These are phyloP conservation scores for Danaus chrysippus DNA, from an alignment of 2,888 invertebrate genomes.

Conservation along the genomic window DNA sequence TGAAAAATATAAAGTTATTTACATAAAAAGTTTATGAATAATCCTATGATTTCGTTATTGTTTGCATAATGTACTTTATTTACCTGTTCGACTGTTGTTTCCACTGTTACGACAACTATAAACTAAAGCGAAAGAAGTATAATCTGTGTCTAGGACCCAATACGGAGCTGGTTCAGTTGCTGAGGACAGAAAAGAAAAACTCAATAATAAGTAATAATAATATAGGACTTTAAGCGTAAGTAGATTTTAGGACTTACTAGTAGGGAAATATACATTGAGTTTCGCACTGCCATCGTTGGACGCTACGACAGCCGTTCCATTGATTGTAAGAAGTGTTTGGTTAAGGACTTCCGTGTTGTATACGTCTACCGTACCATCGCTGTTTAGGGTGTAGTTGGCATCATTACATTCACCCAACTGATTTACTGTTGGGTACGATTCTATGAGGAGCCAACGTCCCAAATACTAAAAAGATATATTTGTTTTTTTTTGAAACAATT, in stretches of 20 bases:
- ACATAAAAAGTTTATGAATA: not conserved
- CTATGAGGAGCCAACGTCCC: constrained; percentile 79
- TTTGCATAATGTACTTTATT: constrained; percentile 15
- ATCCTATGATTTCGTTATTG: not conserved
- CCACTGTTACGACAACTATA: constrained; percentile 77
- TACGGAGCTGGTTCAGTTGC: constrained; percentile 36
- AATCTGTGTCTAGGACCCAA: constrained; percentile 73
- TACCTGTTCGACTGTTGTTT: constrained; percentile 43
- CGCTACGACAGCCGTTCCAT: constrained; percentile 65
- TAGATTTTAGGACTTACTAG: constrained; percentile 47
- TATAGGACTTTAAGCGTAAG: not conserved
- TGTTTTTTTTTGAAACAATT: not conserved
- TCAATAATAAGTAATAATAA: not conserved
- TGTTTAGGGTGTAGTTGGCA: constrained; percentile 68
- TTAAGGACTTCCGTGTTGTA: constrained; percentile 55
- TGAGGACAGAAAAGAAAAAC: constrained; percentile 25
- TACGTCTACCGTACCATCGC: constrained; percentile 40
- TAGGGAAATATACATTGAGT: constrained; percentile 75
- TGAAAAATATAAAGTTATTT: constrained; percentile 22
- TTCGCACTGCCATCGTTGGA: constrained; percentile 69
- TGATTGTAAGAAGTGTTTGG: constrained; percentile 64
- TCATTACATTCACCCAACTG: constrained; percentile 81
- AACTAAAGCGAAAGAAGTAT: constrained; percentile 77
- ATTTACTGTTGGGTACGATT: constrained; percentile 79
- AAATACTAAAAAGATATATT: constrained; percentile 40